Evolutionary conservation across 2,888 invertebrate genomes (phyloP), one percentile per base, ranked within the genome.

Genomic region (Leptinotarsa peninsularis): DNA sequence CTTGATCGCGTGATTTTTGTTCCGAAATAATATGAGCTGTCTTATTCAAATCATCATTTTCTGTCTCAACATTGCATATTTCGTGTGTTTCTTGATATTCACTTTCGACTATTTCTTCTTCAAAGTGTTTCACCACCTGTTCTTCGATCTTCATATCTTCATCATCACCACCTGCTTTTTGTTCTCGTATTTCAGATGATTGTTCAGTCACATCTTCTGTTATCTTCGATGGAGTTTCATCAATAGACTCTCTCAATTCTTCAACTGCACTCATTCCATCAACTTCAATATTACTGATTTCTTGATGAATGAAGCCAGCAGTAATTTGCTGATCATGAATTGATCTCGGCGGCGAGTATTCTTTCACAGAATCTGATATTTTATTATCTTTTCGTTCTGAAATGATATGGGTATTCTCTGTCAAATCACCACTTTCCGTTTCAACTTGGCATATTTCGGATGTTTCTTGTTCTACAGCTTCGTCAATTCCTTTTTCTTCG

Each of bases 141-240:
- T n/a, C 68, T 71, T 33, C 71, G 66, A 58, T 49, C 21, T 66
- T 49, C 73, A 79, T 21, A 13, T 54, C 72, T 3, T 81, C 76
- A 66, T 76, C 60, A 69, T 76, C 78, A 54, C 18, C 18, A 76
- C 76, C 81, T 27, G 17, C 15, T 23, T 23, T 1, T 14, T 5
- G 4, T 17, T 27, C 43, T 43, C 43, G 43, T 43, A 10, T 10
- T 43, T 43, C 43, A 43, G 43, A 10, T 43, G 43, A 43, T 43
- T 43, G 43, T 43, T 43, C 10, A 10, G 43, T 10, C 3, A 43
- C 43, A 10, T 63, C 43, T 17, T 14, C n/a, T 63, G 17, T 14
- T 33, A 7, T 63, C 17, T n/a, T n/a, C 17, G 63, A 63, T 5
- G 14, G 14, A 17, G 27, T 43, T 13, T 43, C 43, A 43, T 43